Conservation (phyloP, 2,113 vertebrate species). For the Castor canadensis region DNA sequence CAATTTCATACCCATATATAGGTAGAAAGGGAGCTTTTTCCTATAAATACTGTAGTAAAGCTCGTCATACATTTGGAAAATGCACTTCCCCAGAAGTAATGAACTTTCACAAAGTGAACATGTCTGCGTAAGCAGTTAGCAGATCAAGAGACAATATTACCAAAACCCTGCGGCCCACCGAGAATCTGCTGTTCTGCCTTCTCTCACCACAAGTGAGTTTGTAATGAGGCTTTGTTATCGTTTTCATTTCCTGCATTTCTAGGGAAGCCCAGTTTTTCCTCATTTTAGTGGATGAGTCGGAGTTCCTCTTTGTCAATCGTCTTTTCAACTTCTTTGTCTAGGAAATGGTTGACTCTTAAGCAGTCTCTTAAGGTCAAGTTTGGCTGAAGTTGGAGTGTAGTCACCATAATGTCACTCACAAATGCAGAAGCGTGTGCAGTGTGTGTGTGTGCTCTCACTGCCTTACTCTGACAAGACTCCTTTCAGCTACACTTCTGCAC, state of each 20-base stretch:
- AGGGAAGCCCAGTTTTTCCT: neutral
- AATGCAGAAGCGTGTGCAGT: neutral
- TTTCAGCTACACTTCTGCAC: neutral
- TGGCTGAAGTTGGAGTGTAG: neutral
- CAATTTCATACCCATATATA: neutral
- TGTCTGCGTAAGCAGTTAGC: neutral
- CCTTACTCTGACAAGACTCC: neutral
- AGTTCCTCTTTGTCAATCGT: conserved; percentile 23
- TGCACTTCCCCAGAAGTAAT: neutral
- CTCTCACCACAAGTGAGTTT: neutral
- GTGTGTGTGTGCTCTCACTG: accelerated
- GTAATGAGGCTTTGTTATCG: neutral
- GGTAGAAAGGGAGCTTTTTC: no score
- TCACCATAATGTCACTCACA: neutral
- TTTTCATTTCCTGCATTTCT: conserved; percentile 4
- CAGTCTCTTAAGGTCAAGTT: conserved; percentile 7
- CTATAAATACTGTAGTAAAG: neutral
- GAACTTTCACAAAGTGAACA: neutral
- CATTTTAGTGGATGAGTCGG: neutral
- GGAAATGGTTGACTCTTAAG: conserved; percentile 49
- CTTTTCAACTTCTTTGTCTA: conserved; percentile 47
- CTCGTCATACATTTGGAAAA: neutral
- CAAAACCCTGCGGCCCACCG: neutral
- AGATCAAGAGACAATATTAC: neutral
- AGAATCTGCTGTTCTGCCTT: neutral